These are phyloP conservation scores for Proterorhinus semilunaris DNA, from an alignment of 2,113 vertebrate species.

Conservation along the genomic window DNA sequence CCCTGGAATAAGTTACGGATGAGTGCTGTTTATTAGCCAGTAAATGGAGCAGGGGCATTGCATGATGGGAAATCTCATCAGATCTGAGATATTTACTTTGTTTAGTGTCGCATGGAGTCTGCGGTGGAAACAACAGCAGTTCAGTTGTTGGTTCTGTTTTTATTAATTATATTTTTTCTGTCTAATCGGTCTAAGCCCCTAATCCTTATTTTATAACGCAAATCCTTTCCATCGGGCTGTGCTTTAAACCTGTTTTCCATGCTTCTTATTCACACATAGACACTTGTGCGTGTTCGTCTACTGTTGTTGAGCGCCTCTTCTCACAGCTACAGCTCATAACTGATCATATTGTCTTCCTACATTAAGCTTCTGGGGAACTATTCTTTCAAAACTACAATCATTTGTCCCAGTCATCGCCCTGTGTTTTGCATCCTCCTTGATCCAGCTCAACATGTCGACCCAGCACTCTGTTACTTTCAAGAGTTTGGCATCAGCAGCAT, in stretches of 20 bases:
- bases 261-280: slow-evolving; percentile 68
- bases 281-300: slow-evolving; percentile 64
- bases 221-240: slow-evolving; percentile 56
- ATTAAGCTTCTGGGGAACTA: background rate
- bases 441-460: slow-evolving; percentile 45
- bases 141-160: background rate
- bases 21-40: slow-evolving; percentile 35
- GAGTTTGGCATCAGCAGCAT: slow-evolving; percentile 53
- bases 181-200: slow-evolving; percentile 37
- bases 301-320: slow-evolving; percentile 69
- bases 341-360: background rate
- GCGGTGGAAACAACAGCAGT: background rate
- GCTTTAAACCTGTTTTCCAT: slow-evolving; percentile 68
- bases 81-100: slow-evolving; percentile 4
- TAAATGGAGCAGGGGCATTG: slow-evolving; percentile 16
- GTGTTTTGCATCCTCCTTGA: slow-evolving; percentile 18
- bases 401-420: slow-evolving; percentile 15
- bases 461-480: slow-evolving; percentile 40
- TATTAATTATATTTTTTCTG: background rate
- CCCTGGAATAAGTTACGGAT: slow-evolving; percentile 24
- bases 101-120: slow-evolving; percentile 9
- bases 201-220: slow-evolving; percentile 62
- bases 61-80: slow-evolving; percentile 8
- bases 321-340: slow-evolving; percentile 22
- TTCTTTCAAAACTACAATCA: background rate